Base-by-base conservation (phyloP, 2,113 vertebrate species). In the Alces alces region DNA sequence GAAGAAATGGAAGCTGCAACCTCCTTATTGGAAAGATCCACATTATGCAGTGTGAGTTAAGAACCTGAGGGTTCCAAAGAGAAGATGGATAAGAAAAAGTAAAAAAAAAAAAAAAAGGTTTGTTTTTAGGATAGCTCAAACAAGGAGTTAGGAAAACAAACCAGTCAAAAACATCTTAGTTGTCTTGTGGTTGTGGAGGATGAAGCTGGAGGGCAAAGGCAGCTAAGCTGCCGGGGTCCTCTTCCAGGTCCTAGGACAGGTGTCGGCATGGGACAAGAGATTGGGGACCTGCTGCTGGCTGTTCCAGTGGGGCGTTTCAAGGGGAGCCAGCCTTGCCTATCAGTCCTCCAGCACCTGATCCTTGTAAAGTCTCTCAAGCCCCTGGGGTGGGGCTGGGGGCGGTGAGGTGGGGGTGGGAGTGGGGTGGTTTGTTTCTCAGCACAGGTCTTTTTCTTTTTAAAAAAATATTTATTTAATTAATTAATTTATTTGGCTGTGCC, bases 1-100 rank as follows among this genome's bases (percentile, higher is more conserved):
- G 66, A 85, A 98, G 97, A 95, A 96, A 95, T 82, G 58, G 89
- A 97, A 89, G 50, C 82, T 61, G 89, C 87, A 96, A 96, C 79
- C 78, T 89, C 93, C 84, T 96, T 96, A 94, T 5, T 89, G 83
- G 96, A 89, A 96, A 89, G 92, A 89, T 85, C 83, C 83, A 93
- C 95, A 60, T 78, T 93, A 86, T 86, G 28, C 89, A 47, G 28
- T 30, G 12, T 36, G 66, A 94, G 82, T 93, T 96, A 85, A 93
- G 91, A 93, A 94, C 84, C 13, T 23, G 43, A 64, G 54, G 17
- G 27, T 86, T 88, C 96, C 79, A 70, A 30, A 47, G 94, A 95
- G 93, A 95, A 83, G 82, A 27, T 66, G 66, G 86, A 36, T 76
- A 52, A 73, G 86, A 86, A 39, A 93, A 73, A 79, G 36, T 50